phyloP scores from a whole-genome alignment of 1,140 invertebrate species.

The Drosophila sechellia region DNA sequence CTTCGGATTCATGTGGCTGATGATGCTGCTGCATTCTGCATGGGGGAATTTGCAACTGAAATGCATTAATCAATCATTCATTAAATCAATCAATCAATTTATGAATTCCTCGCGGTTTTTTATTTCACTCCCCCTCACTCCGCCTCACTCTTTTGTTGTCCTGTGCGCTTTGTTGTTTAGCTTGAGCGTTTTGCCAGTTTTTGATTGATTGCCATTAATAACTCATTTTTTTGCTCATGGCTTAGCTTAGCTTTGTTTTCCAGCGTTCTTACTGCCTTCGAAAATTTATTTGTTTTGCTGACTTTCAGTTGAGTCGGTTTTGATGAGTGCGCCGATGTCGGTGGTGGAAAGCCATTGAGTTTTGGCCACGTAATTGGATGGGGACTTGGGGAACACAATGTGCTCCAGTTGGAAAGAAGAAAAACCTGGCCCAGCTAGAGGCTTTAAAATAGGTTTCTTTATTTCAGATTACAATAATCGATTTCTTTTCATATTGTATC shows the following conservation, averaged over 20 bases:
- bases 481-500: too few species aligned
- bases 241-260: slow-evolving; percentile 43
- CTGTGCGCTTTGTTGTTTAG: slow-evolving; percentile 28
- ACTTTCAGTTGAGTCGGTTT: slow-evolving; percentile 42
- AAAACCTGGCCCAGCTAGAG: neutral
- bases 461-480: too few species aligned
- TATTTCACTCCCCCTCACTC: slow-evolving; percentile 14
- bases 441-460: too few species aligned
- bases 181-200: slow-evolving; percentile 60
- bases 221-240: slow-evolving; percentile 64
- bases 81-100: slow-evolving; percentile 83
- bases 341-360: slow-evolving; percentile 35
- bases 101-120: slow-evolving; percentile 69
- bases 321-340: slow-evolving; percentile 34
- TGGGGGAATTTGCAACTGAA: slow-evolving; percentile 79
- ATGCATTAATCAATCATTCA: slow-evolving; percentile 83
- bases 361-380: slow-evolving; percentile 40
- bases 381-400: slow-evolving; percentile 33
- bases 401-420: slow-evolving; percentile 11
- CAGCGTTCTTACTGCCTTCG: slow-evolving; percentile 22
- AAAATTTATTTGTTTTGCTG: slow-evolving; percentile 72
- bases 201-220: slow-evolving; percentile 83
- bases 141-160: slow-evolving; percentile 29
- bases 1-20: slow-evolving; percentile 10
- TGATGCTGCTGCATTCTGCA: slow-evolving; percentile 61